Conservation (phyloP, 2,113 vertebrate genomes). For the Eubucco bourcierii region DNA sequence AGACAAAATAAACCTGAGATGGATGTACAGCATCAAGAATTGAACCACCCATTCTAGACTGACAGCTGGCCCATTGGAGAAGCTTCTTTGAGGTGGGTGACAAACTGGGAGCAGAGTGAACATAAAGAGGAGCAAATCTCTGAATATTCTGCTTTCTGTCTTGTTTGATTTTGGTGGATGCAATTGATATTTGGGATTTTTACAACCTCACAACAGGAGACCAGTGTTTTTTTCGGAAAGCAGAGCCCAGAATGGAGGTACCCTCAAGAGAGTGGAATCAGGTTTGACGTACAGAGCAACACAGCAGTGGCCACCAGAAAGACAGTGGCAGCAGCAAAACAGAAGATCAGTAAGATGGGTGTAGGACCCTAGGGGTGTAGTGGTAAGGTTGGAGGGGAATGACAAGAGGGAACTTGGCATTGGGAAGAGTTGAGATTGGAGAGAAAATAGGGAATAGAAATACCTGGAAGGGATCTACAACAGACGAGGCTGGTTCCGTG, state of each 20-base stretch:
- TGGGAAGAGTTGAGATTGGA: background rate
- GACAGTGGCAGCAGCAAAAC: background rate
- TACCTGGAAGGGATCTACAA: background rate
- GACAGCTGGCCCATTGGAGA: background rate
- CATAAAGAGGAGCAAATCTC: background rate
- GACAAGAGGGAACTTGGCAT: background rate
- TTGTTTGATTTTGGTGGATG: background rate
- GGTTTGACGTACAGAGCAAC: background rate
- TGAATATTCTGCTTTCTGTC: background rate
- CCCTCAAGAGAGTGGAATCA: background rate
- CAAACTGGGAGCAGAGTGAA: background rate
- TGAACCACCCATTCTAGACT: background rate
- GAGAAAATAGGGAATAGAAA: background rate
- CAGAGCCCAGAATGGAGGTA: background rate
- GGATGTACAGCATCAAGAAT: background rate
- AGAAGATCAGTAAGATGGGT: background rate
- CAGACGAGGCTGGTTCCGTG: accelerated
- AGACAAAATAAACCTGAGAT: background rate
- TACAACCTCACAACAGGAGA: background rate
- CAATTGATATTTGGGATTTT: background rate
- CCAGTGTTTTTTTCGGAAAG: background rate
- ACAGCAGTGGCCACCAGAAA: background rate
- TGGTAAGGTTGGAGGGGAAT: background rate
- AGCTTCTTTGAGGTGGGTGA: background rate
- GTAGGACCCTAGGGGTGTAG: background rate